phyloP scores from a whole-genome alignment of 2,888 invertebrate genomes.

The Ditula angustiorana region DNA sequence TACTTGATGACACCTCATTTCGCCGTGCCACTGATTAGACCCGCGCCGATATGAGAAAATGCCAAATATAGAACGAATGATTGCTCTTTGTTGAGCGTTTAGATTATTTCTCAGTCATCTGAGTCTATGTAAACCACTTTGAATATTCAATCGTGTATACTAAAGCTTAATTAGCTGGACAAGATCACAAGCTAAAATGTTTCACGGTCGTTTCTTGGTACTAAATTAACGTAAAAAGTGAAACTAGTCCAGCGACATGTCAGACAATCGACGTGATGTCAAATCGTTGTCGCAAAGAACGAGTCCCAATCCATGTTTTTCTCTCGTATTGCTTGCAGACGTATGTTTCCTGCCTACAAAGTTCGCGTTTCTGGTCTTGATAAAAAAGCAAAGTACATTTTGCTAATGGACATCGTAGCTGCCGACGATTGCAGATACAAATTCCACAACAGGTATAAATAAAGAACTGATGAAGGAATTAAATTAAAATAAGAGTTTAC shows the following conservation, averaged over 20 bases:
- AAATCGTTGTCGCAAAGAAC: constrained; percentile 81
- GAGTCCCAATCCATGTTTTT: constrained; percentile 82
- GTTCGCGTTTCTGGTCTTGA: constrained; percentile 98
- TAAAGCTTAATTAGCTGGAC: constrained; percentile 64
- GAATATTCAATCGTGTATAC: constrained; percentile 35
- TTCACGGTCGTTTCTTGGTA: constrained; percentile 57
- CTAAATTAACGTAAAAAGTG: constrained; percentile 67
- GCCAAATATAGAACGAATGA: constrained; percentile 46
- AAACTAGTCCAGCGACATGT: constrained; percentile 76
- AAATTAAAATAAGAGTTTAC: constrained; percentile 80
- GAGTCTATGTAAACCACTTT: constrained; percentile 15
- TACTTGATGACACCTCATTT: constrained; percentile 70
- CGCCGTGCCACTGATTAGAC: constrained; percentile 54
- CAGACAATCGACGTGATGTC: constrained; percentile 83
- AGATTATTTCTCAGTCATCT: constrained; percentile 32
- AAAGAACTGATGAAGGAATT: constrained; percentile 70
- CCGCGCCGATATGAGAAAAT: constrained; percentile 46
- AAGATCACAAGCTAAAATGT: constrained; percentile 81
- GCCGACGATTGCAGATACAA: constrained; percentile 98
- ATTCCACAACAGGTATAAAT: constrained; percentile 95
- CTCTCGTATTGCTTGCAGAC: constrained; percentile 90
- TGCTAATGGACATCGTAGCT: constrained; percentile 98
- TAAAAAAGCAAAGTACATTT: constrained; percentile 98
- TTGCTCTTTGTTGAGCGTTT: constrained; percentile 43
- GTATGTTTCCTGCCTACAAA: constrained; percentile 99